A percentile compares a stretch with the other conserved stretches of the same genome.
Evolutionary conservation across 2,888 invertebrate genomes (phyloP).

Genomic region (Cryptophagus acutangulus): DNA sequence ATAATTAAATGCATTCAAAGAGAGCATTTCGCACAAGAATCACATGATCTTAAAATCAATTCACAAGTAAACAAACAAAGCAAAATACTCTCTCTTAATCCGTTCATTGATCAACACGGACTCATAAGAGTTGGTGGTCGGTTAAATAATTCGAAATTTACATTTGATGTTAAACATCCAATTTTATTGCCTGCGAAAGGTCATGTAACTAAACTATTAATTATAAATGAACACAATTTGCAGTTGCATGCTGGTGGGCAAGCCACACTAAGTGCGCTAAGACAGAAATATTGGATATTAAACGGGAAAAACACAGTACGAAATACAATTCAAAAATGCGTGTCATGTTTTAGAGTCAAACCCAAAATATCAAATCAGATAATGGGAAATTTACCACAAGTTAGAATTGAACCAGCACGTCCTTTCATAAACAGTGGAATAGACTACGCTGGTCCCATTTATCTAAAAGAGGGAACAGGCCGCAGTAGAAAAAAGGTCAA

Average conservation of each 20-base stretch:
- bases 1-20: neutral
- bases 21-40: neutral
- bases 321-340: constrained; percentile 11
- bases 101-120: constrained; percentile 15
- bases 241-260: constrained; percentile 17
- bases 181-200: constrained; percentile 13
- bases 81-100: constrained; percentile 3
- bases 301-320: constrained; percentile 11
- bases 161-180: constrained; percentile 12
- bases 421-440: constrained; percentile 16
- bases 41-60: neutral
- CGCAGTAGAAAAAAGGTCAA: constrained; percentile 14
- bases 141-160: constrained; percentile 6
- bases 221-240: constrained; percentile 10
- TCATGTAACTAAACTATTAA: constrained; percentile 11
- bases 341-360: constrained; percentile 15
- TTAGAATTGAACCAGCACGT: constrained; percentile 10
- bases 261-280: constrained; percentile 10
- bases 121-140: constrained; percentile 17
- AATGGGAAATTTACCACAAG: constrained; percentile 17
- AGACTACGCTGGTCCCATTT: constrained; percentile 19
- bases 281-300: constrained; percentile 18
- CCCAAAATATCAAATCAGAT: constrained; percentile 8
- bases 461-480: constrained; percentile 7
- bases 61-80: neutral